These are phyloP conservation scores for Lasioglossum leucozonium DNA, from an alignment of 2,888 invertebrate genomes.

Conservation along the genomic window DNA sequence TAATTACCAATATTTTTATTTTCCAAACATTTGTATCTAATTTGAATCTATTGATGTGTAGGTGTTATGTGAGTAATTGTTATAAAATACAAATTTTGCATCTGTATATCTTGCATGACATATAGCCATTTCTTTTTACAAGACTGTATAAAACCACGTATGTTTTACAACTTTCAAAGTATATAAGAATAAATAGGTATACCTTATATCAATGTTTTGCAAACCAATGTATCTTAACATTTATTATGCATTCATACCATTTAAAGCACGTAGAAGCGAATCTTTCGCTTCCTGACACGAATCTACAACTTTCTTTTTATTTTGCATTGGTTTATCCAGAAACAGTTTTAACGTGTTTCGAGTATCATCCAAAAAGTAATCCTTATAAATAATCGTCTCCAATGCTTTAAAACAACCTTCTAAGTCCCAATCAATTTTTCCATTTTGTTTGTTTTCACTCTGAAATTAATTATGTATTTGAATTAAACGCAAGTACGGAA, in stretches of 20 bases:
- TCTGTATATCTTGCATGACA: constrained; percentile 31
- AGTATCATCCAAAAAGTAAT: constrained; percentile 86
- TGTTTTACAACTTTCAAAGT: constrained; percentile 41
- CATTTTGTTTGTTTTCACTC: constrained; percentile 89
- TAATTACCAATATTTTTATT: no score
- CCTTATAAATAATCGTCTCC: constrained; percentile 85
- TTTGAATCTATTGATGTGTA: constrained; percentile 24
- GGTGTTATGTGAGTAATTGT: constrained; percentile 13
- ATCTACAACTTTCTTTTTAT: constrained; percentile 75
- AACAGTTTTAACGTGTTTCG: constrained; percentile 86
- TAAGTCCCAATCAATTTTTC: constrained; percentile 87
- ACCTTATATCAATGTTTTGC: constrained; percentile 39
- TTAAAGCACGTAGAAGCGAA: constrained; percentile 77
- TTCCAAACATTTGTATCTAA: constrained; percentile 37
- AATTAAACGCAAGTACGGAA: neutral
- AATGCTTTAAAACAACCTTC: constrained; percentile 87
- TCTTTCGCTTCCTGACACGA: constrained; percentile 79
- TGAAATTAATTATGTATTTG: constrained; percentile 79
- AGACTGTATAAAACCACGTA: constrained; percentile 38
- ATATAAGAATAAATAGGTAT: constrained; percentile 65
- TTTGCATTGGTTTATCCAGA: constrained; percentile 84
- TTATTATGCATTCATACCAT: constrained; percentile 74
- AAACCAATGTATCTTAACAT: constrained; percentile 27
- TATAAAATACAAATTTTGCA: constrained; percentile 33
- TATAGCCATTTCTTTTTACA: constrained; percentile 28